phyloP scores from a whole-genome alignment of 2,797 vertebrate genomes.

The Loriculus beryllinus region DNA sequence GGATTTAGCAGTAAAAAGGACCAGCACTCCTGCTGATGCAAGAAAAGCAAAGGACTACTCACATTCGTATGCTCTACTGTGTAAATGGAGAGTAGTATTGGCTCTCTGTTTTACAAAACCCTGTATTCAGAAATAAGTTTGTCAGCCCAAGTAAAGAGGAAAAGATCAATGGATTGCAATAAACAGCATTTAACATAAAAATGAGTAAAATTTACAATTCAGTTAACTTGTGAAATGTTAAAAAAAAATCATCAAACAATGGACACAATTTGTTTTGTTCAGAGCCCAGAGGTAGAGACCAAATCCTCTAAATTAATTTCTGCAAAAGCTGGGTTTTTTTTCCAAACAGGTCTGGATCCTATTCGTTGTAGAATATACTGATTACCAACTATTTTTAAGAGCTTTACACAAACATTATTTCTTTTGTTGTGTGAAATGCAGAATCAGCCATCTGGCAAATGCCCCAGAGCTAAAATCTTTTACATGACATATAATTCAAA shows the following conservation, averaged over 20 bases:
- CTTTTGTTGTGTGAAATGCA: constrained; percentile 81
- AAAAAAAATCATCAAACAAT: constrained; percentile 75
- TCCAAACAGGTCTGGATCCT: constrained; percentile 80
- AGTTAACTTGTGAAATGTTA: constrained; percentile 43
- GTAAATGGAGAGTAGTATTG: not conserved
- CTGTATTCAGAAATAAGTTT: constrained; percentile 43
- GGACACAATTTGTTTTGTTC: constrained; percentile 80
- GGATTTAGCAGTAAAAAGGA: not conserved
- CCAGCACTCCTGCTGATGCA: not conserved
- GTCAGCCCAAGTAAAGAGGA: constrained; percentile 36
- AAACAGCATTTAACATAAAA: constrained; percentile 40
- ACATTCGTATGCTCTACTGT: not conserved
- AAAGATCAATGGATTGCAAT: constrained; percentile 53
- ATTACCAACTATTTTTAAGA: constrained; percentile 82
- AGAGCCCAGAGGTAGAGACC: constrained; percentile 73
- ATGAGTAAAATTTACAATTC: constrained; percentile 50
- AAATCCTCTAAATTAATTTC: constrained; percentile 79
- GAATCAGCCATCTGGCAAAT: constrained; percentile 85
- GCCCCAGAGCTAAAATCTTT: constrained; percentile 82
- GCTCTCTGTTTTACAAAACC: not conserved
- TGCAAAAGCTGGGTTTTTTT: constrained; percentile 72
- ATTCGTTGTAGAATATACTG: constrained; percentile 81
- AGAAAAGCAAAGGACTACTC: constrained; percentile 8
- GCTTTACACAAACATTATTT: constrained; percentile 84
- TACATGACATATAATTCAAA: constrained; percentile 80